Conservation (phyloP, 2,888 invertebrate genomes). For the Polydrusus tereticollis region DNA sequence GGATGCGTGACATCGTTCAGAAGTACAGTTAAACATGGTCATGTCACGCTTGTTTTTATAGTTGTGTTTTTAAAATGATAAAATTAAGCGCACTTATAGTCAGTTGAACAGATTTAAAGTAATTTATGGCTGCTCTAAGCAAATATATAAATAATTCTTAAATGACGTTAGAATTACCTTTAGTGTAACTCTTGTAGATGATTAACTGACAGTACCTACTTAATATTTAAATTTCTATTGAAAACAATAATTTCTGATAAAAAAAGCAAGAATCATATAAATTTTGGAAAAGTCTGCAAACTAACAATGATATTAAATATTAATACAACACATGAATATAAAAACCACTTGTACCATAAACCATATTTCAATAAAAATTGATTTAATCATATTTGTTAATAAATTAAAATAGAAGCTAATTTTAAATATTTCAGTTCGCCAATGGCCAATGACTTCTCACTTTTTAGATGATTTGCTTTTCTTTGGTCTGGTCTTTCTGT, state of each 20-base stretch:
- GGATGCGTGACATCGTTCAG: conserved; percentile 42
- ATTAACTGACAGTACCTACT: too few species aligned
- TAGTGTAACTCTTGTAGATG: too few species aligned
- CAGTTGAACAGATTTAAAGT: neutral
- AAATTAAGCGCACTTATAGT: neutral
- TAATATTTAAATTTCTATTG: too few species aligned
- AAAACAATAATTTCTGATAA: too few species aligned
- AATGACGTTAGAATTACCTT: too few species aligned
- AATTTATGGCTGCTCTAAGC: neutral
- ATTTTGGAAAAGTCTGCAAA: too few species aligned
- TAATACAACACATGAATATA: too few species aligned
- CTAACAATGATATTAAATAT: too few species aligned
- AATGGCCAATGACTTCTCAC: conserved; percentile 46
- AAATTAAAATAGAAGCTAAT: neutral
- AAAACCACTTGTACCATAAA: too few species aligned
- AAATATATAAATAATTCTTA: too few species aligned
- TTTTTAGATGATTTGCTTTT: conserved; percentile 45
- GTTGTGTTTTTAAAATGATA: conserved; percentile 13
- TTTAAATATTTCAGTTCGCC: conserved; percentile 19
- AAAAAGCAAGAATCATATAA: too few species aligned
- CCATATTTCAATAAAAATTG: too few species aligned
- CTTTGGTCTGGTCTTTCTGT: conserved; percentile 45
- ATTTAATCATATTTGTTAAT: neutral
- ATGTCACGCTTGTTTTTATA: conserved; percentile 27
- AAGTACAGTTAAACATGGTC: conserved; percentile 34